Conservation (phyloP, 2,113 vertebrate species). For the Kryptolebias marmoratus region DNA sequence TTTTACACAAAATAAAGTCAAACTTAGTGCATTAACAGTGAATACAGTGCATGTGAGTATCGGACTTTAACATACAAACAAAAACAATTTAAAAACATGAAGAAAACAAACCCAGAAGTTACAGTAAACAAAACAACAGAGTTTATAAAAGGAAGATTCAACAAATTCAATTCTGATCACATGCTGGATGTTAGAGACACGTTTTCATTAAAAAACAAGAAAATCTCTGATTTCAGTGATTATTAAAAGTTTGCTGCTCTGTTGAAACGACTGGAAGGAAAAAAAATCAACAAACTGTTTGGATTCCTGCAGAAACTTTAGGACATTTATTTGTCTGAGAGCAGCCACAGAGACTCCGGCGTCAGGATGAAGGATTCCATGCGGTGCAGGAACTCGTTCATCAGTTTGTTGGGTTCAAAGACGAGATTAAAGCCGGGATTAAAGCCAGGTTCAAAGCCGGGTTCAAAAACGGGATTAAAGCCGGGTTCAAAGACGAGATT, state of each 20-base stretch:
- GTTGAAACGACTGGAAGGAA: too few species aligned
- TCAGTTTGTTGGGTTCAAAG: background rate
- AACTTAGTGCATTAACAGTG: conserved; percentile 14
- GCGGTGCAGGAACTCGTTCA: background rate
- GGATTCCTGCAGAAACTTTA: too few species aligned
- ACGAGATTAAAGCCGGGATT: too few species aligned
- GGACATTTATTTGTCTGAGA: too few species aligned
- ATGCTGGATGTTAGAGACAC: background rate
- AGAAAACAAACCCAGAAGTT: background rate
- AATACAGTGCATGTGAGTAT: conserved; percentile 22
- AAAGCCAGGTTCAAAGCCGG: too few species aligned
- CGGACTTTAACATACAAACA: background rate
- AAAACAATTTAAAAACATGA: background rate
- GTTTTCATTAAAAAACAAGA: too few species aligned
- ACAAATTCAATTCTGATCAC: background rate
- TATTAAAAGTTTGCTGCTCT: too few species aligned
- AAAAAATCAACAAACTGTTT: too few species aligned
- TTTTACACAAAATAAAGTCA: background rate
- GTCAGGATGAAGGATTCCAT: background rate
- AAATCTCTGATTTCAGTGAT: too few species aligned
- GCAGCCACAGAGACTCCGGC: too few species aligned
- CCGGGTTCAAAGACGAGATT: too few species aligned
- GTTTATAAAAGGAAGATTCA: background rate
- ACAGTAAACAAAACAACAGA: background rate
- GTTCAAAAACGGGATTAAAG: too few species aligned